Conservation (phyloP, 1,140 invertebrate species). For the Dendroctonus ponderosae region DNA sequence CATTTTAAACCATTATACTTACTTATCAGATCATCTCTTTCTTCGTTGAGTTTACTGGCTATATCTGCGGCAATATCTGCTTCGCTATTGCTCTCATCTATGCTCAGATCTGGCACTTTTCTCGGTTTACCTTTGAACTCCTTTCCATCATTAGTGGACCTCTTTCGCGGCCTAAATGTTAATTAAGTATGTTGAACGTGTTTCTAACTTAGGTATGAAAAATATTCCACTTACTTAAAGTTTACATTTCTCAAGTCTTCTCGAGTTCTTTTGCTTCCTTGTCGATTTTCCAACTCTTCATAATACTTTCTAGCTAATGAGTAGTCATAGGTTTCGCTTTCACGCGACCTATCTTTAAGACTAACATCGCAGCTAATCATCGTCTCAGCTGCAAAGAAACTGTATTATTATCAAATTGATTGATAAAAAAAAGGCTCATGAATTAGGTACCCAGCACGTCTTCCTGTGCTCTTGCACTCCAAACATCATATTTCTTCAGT, state of each 20-base stretch:
- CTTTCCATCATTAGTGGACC: slow-evolving; percentile 26
- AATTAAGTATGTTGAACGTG: neutral
- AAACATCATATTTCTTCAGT: slow-evolving; percentile 61
- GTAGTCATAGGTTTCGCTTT: slow-evolving; percentile 63
- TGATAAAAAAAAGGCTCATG: neutral
- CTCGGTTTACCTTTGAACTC: slow-evolving; percentile 54
- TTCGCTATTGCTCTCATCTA: slow-evolving; percentile 54
- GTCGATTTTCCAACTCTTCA: slow-evolving; percentile 37
- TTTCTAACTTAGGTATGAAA: neutral
- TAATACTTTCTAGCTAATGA: slow-evolving; percentile 29
- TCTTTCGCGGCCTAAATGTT: slow-evolving; percentile 52
- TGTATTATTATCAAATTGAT: neutral
- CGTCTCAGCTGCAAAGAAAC: slow-evolving; percentile 52
- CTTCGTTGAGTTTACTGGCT: slow-evolving; percentile 66
- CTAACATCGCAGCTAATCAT: slow-evolving; percentile 61
- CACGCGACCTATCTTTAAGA: slow-evolving; percentile 55
- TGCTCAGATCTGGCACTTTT: slow-evolving; percentile 56
- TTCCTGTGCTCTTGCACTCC: slow-evolving; percentile 62
- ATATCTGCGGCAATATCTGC: slow-evolving; percentile 67
- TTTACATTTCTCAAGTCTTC: slow-evolving; percentile 60
- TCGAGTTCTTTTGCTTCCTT: slow-evolving; percentile 60
- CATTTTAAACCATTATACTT: slow-evolving; percentile 49
- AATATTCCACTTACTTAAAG: slow-evolving; percentile 41
- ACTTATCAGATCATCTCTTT: slow-evolving; percentile 70
- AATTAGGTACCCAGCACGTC: slow-evolving; percentile 49